Base-by-base conservation (phyloP, 2,888 invertebrate genomes). In the Thyatira batis region DNA sequence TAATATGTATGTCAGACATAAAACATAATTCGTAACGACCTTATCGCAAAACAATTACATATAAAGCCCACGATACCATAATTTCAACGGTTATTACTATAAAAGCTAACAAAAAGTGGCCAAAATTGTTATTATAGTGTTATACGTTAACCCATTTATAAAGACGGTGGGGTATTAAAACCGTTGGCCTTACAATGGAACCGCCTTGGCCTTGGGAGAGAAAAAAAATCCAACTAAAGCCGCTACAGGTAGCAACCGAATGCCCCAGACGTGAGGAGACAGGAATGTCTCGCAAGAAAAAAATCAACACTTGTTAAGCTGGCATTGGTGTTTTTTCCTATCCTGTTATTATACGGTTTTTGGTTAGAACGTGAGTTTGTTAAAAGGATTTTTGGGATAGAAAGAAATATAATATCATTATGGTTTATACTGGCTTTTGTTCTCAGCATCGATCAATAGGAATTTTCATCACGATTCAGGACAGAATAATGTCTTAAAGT, bases 241-340 rank as follows among this genome's bases (percentile, higher is more conserved):
- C 58, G 53, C 53, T 57, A 71, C 84, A 83, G 82, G 82, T 82
- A 82, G 82, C 74, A 71, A 79, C 76, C n/a, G 8, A 33, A 33
- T 33, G 33, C 33, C 33, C 33, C 2, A 39, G 39, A 39, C 39
- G 39, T 48, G 27, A 48, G 48, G 17, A 27, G 48, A 2, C 17
- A 10, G 48, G 39, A 39, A 39, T 39, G 39, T 39, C 39, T 39
- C 17, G 39, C 2, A 8, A 39, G 39, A 39, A 39, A 39, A 39
- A n/a, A 39, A 39, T 17, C 13, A 17, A 39, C 39, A 39, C 39
- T 39, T 39, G 39, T 39, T 39, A 39, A 39, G 39, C 39, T 39
- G 39, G 13, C 39, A n/a, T 39, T 39, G 39, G 39, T 17, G 39
- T 39, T 39, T 39, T 39, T 39, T 39, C 39, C 39, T 39, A 39